phyloP scores from a whole-genome alignment of 2,797 vertebrate genomes.

The Pipistrellus kuhlii region DNA sequence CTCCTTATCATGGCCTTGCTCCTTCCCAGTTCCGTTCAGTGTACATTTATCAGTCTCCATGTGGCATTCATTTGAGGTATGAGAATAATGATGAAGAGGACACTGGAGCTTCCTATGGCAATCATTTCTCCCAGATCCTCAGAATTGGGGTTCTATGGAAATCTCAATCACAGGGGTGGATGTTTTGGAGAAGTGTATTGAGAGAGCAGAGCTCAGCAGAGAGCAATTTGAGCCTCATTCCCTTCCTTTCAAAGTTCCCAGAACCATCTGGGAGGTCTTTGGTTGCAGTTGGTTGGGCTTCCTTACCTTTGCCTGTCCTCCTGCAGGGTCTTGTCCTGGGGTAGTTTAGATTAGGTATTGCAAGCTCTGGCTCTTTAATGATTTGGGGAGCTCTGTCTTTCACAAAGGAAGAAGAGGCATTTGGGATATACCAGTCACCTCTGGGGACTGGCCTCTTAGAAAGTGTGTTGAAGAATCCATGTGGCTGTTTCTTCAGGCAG shows the following conservation, averaged over 20 bases:
- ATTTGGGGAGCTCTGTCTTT: not conserved
- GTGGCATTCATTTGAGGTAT: not conserved
- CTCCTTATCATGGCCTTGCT: accelerated
- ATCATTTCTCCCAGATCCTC: not conserved
- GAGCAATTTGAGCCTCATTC: not conserved
- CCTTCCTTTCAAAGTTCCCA: not conserved
- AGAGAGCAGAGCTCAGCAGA: not conserved
- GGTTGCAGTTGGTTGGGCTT: not conserved
- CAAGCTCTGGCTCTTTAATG: not conserved
- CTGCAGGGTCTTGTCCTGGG: not conserved
- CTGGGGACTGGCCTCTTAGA: not conserved
- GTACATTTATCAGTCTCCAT: not conserved
- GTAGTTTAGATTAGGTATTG: not conserved
- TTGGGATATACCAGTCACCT: not conserved
- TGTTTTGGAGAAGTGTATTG: not conserved
- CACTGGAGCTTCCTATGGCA: accelerated
- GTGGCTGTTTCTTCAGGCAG: not conserved
- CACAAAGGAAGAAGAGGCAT: not conserved
- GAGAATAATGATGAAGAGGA: not conserved
- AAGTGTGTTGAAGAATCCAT: not conserved
- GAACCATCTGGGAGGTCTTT: not conserved
- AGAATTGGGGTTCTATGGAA: not conserved
- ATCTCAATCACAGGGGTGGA: not conserved
- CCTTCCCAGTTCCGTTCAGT: not conserved
- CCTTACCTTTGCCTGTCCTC: not conserved